Evolutionary conservation across 1,140 invertebrate genomes (phyloP).

Genomic region (Pogonomyrmex barbatus): DNA sequence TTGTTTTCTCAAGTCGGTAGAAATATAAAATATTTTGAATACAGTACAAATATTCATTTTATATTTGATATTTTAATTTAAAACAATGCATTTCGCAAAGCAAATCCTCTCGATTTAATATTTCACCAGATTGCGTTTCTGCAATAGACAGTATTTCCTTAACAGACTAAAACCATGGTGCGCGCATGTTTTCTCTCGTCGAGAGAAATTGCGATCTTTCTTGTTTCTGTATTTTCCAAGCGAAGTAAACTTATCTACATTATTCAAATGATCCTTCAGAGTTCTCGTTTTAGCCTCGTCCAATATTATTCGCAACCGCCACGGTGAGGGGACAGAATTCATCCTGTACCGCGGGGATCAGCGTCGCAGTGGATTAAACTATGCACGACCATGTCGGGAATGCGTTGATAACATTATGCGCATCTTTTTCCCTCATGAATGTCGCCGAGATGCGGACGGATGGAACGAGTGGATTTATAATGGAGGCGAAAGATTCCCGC

Average conservation of each 20-base stretch:
- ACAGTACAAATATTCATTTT: constrained; percentile 23
- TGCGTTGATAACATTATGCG: constrained; percentile 64
- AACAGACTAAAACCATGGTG: constrained; percentile 30
- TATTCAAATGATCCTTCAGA: constrained; percentile 61
- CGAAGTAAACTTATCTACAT: constrained; percentile 59
- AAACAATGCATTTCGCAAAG: constrained; percentile 32
- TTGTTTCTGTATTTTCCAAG: constrained; percentile 60
- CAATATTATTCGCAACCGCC: constrained; percentile 54
- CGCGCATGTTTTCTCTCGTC: constrained; percentile 10
- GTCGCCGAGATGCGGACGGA: constrained; percentile 51
- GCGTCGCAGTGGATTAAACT: constrained; percentile 61
- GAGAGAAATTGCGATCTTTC: constrained; percentile 50
- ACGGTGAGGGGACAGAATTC: constrained; percentile 47
- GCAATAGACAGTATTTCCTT: constrained; percentile 49
- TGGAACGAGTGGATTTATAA: constrained; percentile 50
- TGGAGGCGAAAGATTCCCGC: constrained; percentile 48
- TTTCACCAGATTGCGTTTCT: constrained; percentile 35
- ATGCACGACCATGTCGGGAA: constrained; percentile 57
- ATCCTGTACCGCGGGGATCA: constrained; percentile 55
- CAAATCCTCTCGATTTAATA: constrained; percentile 32
- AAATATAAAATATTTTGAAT: not conserved
- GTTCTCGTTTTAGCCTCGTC: constrained; percentile 55
- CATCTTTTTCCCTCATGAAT: constrained; percentile 63
- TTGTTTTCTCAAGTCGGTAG: not conserved
- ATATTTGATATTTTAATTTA: constrained; percentile 33